Base-by-base conservation (phyloP, 2,797 vertebrate species). In the Siniperca undulata region DNA sequence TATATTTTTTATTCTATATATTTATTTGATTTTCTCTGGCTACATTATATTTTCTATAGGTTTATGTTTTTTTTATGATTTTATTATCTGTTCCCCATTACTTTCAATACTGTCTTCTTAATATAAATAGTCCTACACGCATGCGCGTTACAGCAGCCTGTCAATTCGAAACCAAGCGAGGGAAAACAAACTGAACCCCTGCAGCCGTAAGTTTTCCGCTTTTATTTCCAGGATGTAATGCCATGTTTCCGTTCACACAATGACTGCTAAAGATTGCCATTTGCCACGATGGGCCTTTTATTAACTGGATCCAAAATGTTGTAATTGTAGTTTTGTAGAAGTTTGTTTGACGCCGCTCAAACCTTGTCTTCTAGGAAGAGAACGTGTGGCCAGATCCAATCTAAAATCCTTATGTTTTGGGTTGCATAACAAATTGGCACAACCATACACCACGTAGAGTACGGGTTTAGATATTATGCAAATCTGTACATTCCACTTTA, bases 91-190 rank as follows among this genome's bases (percentile, higher is more conserved):
- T 16, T 27, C 24, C 7, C 38, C 2, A 13, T 6, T 1, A 22
- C 9, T 20, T 20, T 20, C 7, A 30, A 9, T 16, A 56, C 34
- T 38, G 11, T 30, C n/a, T 27, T 12, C 19, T 53, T 8, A 1
- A 3, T 11, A 30, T 11, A 7, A 20, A n/a, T 27, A 38, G 44
- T 16, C 6, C 0, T 6, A 0, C 5, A 10, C 90, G 83, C 90
- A 90, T 92, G 92, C 90, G 92, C 83, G 0, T 0, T 19, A 16
- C 11, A 2, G 2, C n/a, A 22, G 3, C 2, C 14, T 24, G 72
- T 59, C 48, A 69, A 9, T 92, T 93, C 81, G 84, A 93, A 93
- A 79, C 24, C 8, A n/a, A 80, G 84, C 66, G 90, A 90, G 91
- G 92, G 91, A 94, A 92, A 85, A 52, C 53, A 3, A n/a, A 11